Evolutionary conservation across 2,113 vertebrate genomes (phyloP).

Genomic region (Mionectes macconnelli): DNA sequence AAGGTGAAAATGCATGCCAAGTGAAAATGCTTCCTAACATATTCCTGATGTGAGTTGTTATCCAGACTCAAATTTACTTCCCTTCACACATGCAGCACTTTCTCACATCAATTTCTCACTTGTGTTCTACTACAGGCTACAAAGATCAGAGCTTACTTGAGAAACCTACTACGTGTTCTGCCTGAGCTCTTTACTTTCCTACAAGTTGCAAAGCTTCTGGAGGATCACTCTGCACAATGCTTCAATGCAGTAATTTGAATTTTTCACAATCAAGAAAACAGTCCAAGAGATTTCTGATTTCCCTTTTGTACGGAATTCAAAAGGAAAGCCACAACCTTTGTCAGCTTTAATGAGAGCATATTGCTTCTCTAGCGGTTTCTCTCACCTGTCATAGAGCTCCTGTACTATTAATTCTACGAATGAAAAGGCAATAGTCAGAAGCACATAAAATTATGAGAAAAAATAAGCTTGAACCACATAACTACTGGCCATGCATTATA

Average conservation of each 20-base stretch:
- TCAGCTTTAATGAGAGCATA: background rate
- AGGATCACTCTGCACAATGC: background rate
- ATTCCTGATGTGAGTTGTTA: conserved; percentile 48
- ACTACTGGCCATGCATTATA: background rate
- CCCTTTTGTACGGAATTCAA: background rate
- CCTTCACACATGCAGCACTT: conserved; percentile 44
- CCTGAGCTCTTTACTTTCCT: background rate
- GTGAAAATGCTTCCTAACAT: conserved; percentile 28
- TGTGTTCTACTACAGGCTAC: conserved; percentile 29
- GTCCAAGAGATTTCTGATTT: background rate
- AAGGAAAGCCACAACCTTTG: background rate
- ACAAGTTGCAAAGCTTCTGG: background rate
- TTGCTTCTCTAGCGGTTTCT: background rate
- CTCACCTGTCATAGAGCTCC: background rate
- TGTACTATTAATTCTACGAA: background rate
- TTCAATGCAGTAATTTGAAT: background rate
- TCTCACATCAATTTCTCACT: conserved; percentile 53
- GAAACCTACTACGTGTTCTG: conserved; percentile 20
- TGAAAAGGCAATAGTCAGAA: background rate
- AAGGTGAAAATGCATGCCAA: conserved; percentile 44
- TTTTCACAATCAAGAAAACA: background rate
- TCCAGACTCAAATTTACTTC: conserved; percentile 48
- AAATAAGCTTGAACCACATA: background rate
- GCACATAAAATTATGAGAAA: background rate
- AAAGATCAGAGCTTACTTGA: conserved; percentile 41